A percentile compares a stretch with the other conserved stretches of the same genome.
phyloP scores from a whole-genome alignment of 2,113 vertebrate species.

The Chloropsis cyanopogon region DNA sequence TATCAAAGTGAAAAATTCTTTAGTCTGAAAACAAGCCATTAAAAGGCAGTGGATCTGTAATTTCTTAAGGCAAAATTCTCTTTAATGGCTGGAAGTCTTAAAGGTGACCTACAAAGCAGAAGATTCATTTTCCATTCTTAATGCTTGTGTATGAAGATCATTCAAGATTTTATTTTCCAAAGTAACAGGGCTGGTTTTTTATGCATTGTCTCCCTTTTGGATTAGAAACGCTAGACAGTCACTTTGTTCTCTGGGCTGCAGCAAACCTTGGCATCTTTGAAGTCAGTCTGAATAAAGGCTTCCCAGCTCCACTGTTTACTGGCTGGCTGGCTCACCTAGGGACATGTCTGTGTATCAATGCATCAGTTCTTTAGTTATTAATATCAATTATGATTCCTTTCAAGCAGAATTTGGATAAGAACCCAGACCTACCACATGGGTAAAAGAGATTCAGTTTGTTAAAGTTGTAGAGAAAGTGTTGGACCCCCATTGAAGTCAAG shows the following conservation, averaged over 20 bases:
- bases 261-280: not conserved
- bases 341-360: accelerated
- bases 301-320: not conserved
- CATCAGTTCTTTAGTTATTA: not conserved
- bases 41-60: not conserved
- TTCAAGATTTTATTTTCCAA: not conserved
- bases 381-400: not conserved
- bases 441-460: not conserved
- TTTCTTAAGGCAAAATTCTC: not conserved
- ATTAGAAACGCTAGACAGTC: not conserved
- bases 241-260: not conserved
- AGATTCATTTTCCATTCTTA: not conserved
- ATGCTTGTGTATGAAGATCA: not conserved
- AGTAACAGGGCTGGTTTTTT: not conserved
- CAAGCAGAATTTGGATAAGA: not conserved
- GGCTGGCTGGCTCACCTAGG: not conserved
- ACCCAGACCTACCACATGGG: not conserved
- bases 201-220: not conserved
- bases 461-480: not conserved
- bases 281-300: not conserved
- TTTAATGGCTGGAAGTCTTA: not conserved
- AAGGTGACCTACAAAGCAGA: not conserved
- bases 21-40: not conserved
- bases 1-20: not conserved
- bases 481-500: not conserved